Evolutionary conservation across 2,797 vertebrate genomes (phyloP).

Genomic region (Anguilla pacifica): DNA sequence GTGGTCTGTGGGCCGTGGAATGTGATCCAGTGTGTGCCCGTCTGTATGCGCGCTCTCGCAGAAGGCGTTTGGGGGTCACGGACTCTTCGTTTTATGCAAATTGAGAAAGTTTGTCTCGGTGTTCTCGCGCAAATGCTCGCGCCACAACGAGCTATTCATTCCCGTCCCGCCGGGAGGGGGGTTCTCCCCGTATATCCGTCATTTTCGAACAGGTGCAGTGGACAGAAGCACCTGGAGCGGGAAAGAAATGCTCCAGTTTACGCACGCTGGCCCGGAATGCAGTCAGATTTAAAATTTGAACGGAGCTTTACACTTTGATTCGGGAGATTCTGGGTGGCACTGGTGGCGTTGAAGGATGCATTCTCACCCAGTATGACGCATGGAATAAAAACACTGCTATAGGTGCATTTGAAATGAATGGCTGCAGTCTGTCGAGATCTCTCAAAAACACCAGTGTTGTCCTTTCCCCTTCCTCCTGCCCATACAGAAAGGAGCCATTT

Average conservation of each 20-base stretch:
- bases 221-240: neutral
- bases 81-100: neutral
- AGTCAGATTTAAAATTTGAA: neutral
- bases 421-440: neutral
- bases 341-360: neutral
- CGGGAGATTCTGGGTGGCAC: neutral
- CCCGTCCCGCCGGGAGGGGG: neutral
- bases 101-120: neutral
- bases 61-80: neutral
- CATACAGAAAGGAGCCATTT: neutral
- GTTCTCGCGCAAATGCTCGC: neutral
- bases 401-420: neutral
- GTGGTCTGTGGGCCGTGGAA: constrained; percentile 11
- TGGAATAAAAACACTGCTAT: neutral
- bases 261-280: neutral
- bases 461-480: neutral
- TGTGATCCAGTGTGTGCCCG: neutral
- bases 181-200: neutral
- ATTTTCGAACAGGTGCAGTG: neutral
- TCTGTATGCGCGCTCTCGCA: neutral
- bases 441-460: neutral
- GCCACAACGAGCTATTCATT: neutral
- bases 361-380: neutral
- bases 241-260: neutral
- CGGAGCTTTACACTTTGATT: neutral